Conservation (phyloP, 2,888 invertebrate species). For the Ellobium chinense region DNA sequence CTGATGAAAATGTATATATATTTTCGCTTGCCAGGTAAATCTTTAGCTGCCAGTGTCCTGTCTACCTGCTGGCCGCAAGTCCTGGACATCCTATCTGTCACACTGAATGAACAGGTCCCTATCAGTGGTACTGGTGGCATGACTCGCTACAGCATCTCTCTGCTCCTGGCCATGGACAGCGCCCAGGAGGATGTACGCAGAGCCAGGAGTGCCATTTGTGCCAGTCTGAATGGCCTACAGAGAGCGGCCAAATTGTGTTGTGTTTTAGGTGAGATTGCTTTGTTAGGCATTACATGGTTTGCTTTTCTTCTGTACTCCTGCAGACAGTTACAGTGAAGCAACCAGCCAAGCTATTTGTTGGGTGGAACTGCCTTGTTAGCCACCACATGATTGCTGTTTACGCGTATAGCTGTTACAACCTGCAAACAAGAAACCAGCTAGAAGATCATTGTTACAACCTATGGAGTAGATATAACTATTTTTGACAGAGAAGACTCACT, state of each 20-base stretch:
- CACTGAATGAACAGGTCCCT: slow-evolving; percentile 81
- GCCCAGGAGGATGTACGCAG: slow-evolving; percentile 80
- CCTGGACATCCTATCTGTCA: slow-evolving; percentile 91
- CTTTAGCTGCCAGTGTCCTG: slow-evolving; percentile 84
- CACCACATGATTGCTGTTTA: too few species aligned
- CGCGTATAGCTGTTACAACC: too few species aligned
- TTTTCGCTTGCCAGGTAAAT: slow-evolving; percentile 75
- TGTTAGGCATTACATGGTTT: too few species aligned
- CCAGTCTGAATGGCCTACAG: slow-evolving; percentile 93
- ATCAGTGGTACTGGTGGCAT: slow-evolving; percentile 77
- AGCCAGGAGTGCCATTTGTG: slow-evolving; percentile 89
- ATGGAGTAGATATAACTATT: too few species aligned
- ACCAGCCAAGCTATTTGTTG: too few species aligned
- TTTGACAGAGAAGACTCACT: too few species aligned
- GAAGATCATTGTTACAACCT: too few species aligned
- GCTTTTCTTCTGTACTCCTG: too few species aligned
- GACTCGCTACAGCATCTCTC: slow-evolving; percentile 74
- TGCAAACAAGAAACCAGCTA: too few species aligned
- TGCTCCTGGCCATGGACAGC: slow-evolving; percentile 79
- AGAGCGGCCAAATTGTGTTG: slow-evolving; percentile 95
- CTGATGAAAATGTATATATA: too few species aligned
- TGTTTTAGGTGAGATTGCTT: slow-evolving; percentile 86
- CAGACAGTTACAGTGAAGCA: too few species aligned
- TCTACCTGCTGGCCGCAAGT: slow-evolving; percentile 96
- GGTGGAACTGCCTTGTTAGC: too few species aligned